These are phyloP conservation scores for Argyresthia goedartella DNA, from an alignment of 2,888 invertebrate species.

Conservation along the genomic window DNA sequence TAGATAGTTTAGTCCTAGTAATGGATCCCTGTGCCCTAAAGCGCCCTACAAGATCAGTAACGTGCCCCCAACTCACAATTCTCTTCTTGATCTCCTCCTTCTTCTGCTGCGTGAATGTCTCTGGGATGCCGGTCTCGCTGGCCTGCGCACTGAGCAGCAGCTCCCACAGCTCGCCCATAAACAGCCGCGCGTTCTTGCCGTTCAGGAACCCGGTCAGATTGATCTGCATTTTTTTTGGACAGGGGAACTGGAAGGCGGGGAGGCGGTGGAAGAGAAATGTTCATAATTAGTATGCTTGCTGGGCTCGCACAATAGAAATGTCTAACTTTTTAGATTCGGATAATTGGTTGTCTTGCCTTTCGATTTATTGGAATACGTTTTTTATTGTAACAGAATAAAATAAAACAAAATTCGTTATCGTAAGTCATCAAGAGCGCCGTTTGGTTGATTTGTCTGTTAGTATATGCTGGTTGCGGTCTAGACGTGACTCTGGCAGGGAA, in stretches of 20 bases:
- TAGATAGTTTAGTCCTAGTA: too few relatives aligned
- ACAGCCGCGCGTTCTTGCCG: constrained; percentile 96
- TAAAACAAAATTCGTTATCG: constrained; percentile 18
- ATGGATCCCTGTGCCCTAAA: too few relatives aligned
- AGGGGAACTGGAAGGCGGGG: constrained; percentile 83
- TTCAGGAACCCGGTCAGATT: constrained; percentile 99
- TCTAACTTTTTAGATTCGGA: background rate
- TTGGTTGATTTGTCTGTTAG: background rate
- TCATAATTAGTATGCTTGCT: background rate
- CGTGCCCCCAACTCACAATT: constrained; percentile 65
- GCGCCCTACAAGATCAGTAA: too few relatives aligned
- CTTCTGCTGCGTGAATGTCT: constrained; percentile 93
- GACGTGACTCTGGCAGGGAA: constrained; percentile 63
- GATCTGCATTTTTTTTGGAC: constrained; percentile 99
- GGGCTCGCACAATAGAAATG: background rate
- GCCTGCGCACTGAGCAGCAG: constrained; percentile 95
- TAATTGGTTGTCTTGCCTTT: background rate
- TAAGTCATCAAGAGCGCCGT: constrained; percentile 49
- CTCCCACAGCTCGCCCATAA: constrained; percentile 98
- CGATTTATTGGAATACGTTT: background rate
- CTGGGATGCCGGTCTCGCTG: constrained; percentile 95
- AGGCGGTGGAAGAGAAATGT: constrained; percentile 51
- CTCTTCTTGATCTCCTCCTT: constrained; percentile 95
- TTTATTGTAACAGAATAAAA: background rate
- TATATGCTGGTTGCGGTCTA: constrained; percentile 14